Base-by-base conservation (phyloP, 2,888 invertebrate species). In the Lepeophtheirus nordmannii region DNA sequence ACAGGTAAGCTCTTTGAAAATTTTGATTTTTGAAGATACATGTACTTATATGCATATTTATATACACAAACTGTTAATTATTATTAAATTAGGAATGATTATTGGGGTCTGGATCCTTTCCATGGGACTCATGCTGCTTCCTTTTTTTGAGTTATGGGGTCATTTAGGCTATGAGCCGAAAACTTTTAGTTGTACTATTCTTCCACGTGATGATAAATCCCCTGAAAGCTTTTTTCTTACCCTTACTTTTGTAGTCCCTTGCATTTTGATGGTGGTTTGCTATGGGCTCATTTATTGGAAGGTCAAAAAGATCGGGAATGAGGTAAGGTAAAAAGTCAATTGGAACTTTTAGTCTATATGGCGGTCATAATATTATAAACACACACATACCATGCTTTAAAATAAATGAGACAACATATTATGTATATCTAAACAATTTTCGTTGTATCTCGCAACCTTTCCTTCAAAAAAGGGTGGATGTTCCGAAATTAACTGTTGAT, bases 61-160 rank as follows among this genome's bases (percentile, higher is more conserved):
- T 30, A 30, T 30, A 30, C 7, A 30, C 7, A 30, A n/a, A n/a
- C n/a, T n/a, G n/a, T n/a, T 30, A 30, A 30, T 7, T 30, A 2
- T 5, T 30, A 30, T 30, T 30, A 7, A 30, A 30, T 5, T 8
- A 46, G 53, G 53, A n/a, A 61, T 61, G 61, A 38, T 61, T 37
- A 12, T 3, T 38, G 30, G 37, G n/a, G 61, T 64, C 17, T 64
- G 64, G 64, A 53, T 53, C 14, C 10, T 64, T 23, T 64, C 64
- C 64, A 23, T 64, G n/a, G 57, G 30, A 12, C 14, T 64, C 1
- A 14, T 64, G 20, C 12, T 46, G 5, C 57, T 46, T 1, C 64
- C 64, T 56, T 22, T 64, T 9, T 17, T 56, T 23, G 64, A 64
- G 10, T 10, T 60, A 10, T 60, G 60, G 60, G 60, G 60, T 2